phyloP scores from a whole-genome alignment of 2,113 vertebrate species.

The Apteryx mantelli region DNA sequence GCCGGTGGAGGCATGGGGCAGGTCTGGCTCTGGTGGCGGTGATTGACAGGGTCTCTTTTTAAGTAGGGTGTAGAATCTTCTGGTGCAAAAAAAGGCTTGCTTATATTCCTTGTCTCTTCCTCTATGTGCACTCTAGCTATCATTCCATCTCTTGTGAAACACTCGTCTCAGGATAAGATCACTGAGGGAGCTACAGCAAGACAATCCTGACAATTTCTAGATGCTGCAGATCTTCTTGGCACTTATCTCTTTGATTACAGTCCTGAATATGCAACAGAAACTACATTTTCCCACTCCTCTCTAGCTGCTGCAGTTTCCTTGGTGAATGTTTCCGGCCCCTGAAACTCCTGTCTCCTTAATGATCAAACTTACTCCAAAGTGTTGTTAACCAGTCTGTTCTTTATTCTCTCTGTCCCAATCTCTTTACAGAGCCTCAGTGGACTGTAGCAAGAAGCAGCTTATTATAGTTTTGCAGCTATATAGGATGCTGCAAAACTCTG shows the following conservation, averaged over 20 bases:
- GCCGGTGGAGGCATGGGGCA: neutral
- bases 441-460: neutral
- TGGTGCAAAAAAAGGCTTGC: neutral
- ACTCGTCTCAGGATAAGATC: conserved; percentile 42
- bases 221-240: conserved; percentile 37
- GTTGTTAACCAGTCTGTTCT: neutral
- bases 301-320: neutral
- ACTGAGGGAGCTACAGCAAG: conserved; percentile 43
- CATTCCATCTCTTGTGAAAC: conserved; percentile 38
- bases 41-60: neutral
- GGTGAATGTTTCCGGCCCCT: conserved; percentile 10
- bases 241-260: conserved; percentile 29
- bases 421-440: neutral
- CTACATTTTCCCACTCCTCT: conserved; percentile 25
- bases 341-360: neutral
- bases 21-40: neutral
- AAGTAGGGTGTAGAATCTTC: neutral
- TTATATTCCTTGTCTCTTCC: neutral
- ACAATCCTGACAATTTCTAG: conserved; percentile 36
- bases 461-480: neutral
- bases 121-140: neutral
- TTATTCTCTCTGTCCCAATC: neutral
- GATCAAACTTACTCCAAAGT: neutral
- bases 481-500: neutral
- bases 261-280: conserved; percentile 51